Conservation (phyloP, 2,797 vertebrate genomes). For the Spinus olivaceus region DNA sequence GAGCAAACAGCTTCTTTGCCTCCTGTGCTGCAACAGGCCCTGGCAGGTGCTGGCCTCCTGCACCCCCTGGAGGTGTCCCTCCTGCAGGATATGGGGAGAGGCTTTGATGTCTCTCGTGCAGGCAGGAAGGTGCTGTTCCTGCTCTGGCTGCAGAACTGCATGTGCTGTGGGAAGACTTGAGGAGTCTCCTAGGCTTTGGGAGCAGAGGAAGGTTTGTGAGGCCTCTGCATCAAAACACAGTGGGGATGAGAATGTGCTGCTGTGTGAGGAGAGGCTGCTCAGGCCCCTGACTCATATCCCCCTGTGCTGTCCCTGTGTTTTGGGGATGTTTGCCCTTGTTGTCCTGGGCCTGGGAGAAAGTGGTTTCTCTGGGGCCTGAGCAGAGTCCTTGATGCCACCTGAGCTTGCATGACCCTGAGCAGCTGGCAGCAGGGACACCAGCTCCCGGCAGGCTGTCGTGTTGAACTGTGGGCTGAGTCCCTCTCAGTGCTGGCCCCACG, state of each 20-base stretch:
- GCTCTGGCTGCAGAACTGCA: neutral
- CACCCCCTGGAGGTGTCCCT: neutral
- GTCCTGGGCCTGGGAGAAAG: neutral
- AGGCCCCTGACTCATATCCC: neutral
- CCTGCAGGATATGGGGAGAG: neutral
- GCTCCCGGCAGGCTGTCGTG: neutral
- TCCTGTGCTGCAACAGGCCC: neutral
- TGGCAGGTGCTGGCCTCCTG: neutral
- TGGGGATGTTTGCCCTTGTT: neutral
- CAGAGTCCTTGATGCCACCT: neutral
- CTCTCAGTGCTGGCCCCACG: rapidly evolving
- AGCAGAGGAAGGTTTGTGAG: neutral
- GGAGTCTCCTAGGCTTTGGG: neutral
- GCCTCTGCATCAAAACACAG: neutral
- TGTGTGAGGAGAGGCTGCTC: neutral
- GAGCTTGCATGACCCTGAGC: neutral
- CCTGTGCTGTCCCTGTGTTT: neutral
- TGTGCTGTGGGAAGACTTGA: neutral
- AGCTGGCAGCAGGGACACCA: neutral
- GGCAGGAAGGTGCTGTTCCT: neutral
- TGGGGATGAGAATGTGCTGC: neutral
- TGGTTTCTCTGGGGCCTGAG: neutral
- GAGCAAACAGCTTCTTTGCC: neutral
- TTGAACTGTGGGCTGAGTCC: neutral
- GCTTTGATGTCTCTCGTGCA: neutral